Conservation (phyloP, 1,140 invertebrate genomes). For the Aporrectodea caliginosa region DNA sequence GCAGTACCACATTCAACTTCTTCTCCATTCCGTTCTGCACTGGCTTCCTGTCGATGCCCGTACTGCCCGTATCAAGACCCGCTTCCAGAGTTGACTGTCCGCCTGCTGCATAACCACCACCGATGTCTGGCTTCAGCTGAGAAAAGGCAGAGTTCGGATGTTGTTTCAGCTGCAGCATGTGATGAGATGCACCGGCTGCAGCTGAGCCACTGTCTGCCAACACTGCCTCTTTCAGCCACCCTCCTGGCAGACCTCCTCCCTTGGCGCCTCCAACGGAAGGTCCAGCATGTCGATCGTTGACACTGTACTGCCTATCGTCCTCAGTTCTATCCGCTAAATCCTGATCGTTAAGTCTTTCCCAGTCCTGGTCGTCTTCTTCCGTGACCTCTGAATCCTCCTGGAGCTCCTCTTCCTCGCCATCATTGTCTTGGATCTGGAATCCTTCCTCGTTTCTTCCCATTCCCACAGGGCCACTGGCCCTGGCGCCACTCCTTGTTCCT, state of each 20-base stretch:
- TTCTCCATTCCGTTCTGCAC: not conserved
- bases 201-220: no score
- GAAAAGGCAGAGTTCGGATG: not conserved
- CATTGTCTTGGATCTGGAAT: not conserved
- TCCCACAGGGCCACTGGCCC: not conserved
- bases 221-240: not conserved
- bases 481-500: not conserved
- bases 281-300: not conserved
- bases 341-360: not conserved
- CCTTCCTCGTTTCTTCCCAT: not conserved
- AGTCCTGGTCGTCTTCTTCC: not conserved
- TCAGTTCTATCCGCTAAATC: not conserved
- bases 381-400: not conserved
- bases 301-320: not conserved
- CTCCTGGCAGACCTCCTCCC: not conserved
- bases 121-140: not conserved
- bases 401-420: not conserved
- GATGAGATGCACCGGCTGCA: not conserved
- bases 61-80: not conserved
- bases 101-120: not conserved
- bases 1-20: not conserved
- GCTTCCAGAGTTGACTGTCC: not conserved
- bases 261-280: not conserved
- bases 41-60: not conserved
- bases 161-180: not conserved